Conservation (phyloP, 2,797 vertebrate genomes). For the Glyptemys insculpta region DNA sequence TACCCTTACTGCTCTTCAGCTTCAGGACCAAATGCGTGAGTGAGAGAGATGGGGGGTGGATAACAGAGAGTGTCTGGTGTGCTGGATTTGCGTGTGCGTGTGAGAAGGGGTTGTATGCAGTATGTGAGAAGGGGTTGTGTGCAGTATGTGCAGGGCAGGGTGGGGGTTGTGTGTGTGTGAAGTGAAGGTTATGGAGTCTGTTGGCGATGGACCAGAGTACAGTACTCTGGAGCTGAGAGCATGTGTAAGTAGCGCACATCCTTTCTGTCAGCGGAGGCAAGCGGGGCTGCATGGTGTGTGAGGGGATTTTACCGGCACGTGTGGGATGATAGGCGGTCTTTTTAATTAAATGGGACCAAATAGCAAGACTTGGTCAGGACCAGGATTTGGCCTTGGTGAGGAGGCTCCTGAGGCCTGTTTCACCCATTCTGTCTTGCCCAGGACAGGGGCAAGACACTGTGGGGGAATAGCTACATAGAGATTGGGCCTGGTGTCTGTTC, state of each 20-base stretch:
- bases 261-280: neutral
- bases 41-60: neutral
- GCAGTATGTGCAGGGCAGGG: neutral
- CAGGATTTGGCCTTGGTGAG: neutral
- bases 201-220: too few species aligned
- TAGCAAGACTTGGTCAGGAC: slow-evolving; percentile 34
- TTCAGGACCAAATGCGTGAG: neutral
- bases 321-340: neutral
- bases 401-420: slow-evolving; percentile 47
- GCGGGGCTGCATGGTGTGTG: accelerated
- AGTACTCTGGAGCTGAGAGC: neutral
- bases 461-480: neutral
- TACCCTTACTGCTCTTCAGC: neutral
- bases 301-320: neutral
- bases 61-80: neutral
- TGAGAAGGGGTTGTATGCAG: neutral
- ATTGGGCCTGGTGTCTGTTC: neutral
- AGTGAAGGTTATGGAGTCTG: neutral
- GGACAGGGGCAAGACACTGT: neutral
- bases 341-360: slow-evolving; percentile 34
- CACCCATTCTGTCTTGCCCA: slow-evolving; percentile 5
- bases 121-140: too few species aligned
- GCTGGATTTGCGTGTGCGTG: neutral
- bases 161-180: neutral
- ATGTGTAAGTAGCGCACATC: neutral